Evolutionary conservation across 2,113 vertebrate genomes (phyloP).

Genomic region (Xenopus tropicalis): DNA sequence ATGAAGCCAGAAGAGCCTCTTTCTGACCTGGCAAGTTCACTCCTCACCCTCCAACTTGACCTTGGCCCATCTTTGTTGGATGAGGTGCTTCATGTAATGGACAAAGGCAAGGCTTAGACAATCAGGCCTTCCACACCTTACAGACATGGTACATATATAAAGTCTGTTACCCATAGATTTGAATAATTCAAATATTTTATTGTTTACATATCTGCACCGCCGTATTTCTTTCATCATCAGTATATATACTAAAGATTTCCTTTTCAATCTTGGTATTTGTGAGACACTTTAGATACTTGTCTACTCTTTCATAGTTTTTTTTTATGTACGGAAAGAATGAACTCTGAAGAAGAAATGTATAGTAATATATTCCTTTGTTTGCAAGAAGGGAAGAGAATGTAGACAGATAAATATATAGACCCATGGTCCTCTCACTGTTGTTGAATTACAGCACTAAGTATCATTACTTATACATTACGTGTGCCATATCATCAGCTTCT

Average conservation of each 20-base stretch:
- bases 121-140: slow-evolving; percentile 41
- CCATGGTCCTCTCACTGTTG: no score
- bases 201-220: slow-evolving; percentile 17
- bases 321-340: no score
- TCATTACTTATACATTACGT: background rate
- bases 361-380: no score
- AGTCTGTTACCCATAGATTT: background rate
- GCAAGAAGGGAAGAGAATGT: no score
- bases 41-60: slow-evolving; percentile 92
- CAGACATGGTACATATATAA: slow-evolving; percentile 40
- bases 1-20: slow-evolving; percentile 81
- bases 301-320: background rate
- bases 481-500: slow-evolving; percentile 20
- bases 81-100: slow-evolving; percentile 97
- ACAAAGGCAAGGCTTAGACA: slow-evolving; percentile 73
- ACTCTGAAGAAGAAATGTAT: no score
- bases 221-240: slow-evolving; percentile 9
- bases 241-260: background rate
- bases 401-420: no score
- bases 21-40: slow-evolving; percentile 79
- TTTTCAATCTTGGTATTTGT: background rate
- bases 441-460: no score
- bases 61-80: slow-evolving; percentile 96
- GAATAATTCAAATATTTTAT: background rate
- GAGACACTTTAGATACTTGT: background rate